Evolutionary conservation across 2,888 invertebrate genomes (phyloP).

Genomic region (Spodoptera picta): DNA sequence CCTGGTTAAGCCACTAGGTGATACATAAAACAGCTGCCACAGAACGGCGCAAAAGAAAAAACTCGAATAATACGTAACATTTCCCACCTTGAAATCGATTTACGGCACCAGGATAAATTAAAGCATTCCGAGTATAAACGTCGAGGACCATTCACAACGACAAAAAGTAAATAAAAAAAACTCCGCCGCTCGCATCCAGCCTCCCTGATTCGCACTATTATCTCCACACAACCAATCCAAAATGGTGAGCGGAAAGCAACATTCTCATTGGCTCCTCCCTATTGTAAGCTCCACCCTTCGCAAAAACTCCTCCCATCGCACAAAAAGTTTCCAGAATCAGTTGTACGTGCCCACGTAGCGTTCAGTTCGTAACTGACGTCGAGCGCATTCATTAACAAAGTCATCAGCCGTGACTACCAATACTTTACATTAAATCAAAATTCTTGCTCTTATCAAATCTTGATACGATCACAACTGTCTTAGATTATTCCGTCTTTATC

Average conservation of each 20-base stretch:
- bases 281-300: conserved; percentile 43
- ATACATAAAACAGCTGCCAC: conserved; percentile 58
- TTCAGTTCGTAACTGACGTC: conserved; percentile 70
- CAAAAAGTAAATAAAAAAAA: conserved; percentile 80
- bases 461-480: conserved; percentile 66
- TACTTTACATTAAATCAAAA: conserved; percentile 72
- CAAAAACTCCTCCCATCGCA: conserved; percentile 84
- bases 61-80: conserved; percentile 62
- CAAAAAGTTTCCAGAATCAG: conserved; percentile 73
- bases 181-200: conserved; percentile 78
- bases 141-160: conserved; percentile 75
- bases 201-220: conserved; percentile 87
- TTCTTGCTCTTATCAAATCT: conserved; percentile 72
- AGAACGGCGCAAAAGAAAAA: conserved; percentile 53
- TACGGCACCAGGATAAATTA: conserved; percentile 80
- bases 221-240: conserved; percentile 81
- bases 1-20: conserved; percentile 19
- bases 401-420: conserved; percentile 61
- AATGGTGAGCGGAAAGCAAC: conserved; percentile 58
- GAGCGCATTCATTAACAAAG: conserved; percentile 64
- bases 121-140: conserved; percentile 76
- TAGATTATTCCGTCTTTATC: conserved; percentile 74
- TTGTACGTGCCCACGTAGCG: conserved; percentile 74
- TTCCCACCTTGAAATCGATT: conserved; percentile 84
- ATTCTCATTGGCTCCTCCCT: conserved; percentile 68